These are phyloP conservation scores for Latheticus oryzae DNA, from an alignment of 2,888 invertebrate genomes.

Conservation along the genomic window DNA sequence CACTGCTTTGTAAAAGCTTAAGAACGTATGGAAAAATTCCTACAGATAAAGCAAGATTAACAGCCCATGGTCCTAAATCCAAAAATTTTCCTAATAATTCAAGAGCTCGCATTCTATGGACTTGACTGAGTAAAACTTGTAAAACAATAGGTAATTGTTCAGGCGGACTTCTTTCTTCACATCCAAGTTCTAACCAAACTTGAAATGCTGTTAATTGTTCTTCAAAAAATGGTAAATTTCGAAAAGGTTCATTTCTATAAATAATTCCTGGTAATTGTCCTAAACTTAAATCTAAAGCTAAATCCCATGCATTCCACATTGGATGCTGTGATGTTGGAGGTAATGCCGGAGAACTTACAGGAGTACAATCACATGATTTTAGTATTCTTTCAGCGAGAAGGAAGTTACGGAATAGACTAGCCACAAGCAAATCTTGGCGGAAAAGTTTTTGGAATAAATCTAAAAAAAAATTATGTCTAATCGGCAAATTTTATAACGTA, in stretches of 20 bases:
- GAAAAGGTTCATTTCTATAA: constrained; percentile 71
- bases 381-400: constrained; percentile 95
- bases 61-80: constrained; percentile 96
- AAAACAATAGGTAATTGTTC: constrained; percentile 97
- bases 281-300: constrained; percentile 93
- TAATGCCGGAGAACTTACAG: constrained; percentile 91
- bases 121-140: constrained; percentile 81
- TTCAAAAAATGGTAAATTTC: constrained; percentile 93
- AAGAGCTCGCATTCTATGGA: constrained; percentile 93
- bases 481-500: not conserved
- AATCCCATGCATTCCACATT: constrained; percentile 98
- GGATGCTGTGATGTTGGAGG: constrained; percentile 91
- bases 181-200: constrained; percentile 88
- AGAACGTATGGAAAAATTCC: constrained; percentile 99
- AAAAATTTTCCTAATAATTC: constrained; percentile 94
- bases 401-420: constrained; percentile 97
- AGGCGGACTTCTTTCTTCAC: constrained; percentile 84
- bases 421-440: constrained; percentile 97
- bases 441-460: constrained; percentile 97
- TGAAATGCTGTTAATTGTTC: constrained; percentile 98
- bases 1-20: constrained; percentile 94
- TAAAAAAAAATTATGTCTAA: constrained; percentile 51
- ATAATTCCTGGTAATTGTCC: constrained; percentile 87
- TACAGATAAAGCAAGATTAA: constrained; percentile 93
- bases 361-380: constrained; percentile 96